Conservation (phyloP, 2,888 invertebrate genomes). For the Trachelus tabidus region DNA sequence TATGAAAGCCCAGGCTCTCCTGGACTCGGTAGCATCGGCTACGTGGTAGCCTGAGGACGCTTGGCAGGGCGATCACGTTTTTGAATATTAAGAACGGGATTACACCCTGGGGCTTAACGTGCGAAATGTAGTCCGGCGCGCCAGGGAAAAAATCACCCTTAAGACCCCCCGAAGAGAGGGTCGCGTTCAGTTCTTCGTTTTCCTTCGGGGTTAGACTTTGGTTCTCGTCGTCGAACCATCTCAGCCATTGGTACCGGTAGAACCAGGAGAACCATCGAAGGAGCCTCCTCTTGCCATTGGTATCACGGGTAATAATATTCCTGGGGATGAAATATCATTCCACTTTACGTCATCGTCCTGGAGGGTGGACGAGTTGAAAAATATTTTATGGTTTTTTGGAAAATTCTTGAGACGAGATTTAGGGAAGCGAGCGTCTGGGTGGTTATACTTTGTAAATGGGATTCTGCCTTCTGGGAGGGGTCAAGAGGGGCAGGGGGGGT, state of each 20-base stretch:
- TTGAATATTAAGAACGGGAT: constrained; percentile 67
- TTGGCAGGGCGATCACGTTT: constrained; percentile 67
- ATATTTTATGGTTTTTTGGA: background rate
- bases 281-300: background rate
- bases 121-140: constrained; percentile 62
- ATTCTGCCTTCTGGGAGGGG: background rate
- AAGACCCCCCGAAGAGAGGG: constrained; percentile 39
- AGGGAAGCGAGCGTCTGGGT: background rate
- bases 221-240: background rate
- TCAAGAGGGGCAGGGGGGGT: background rate
- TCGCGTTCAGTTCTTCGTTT: constrained; percentile 24
- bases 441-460: background rate
- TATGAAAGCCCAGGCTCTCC: constrained; percentile 60
- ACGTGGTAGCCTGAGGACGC: constrained; percentile 24
- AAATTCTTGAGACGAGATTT: background rate
- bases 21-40: constrained; percentile 37
- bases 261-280: background rate
- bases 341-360: background rate
- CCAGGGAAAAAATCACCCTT: constrained; percentile 51
- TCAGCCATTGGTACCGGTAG: background rate
- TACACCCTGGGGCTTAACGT: constrained; percentile 64
- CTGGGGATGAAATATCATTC: background rate
- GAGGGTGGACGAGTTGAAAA: background rate
- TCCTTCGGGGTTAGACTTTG: constrained; percentile 11
- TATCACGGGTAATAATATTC: background rate